These are phyloP conservation scores for Bradypodion ventrale DNA, from an alignment of 2,797 vertebrate genomes.

Conservation along the genomic window DNA sequence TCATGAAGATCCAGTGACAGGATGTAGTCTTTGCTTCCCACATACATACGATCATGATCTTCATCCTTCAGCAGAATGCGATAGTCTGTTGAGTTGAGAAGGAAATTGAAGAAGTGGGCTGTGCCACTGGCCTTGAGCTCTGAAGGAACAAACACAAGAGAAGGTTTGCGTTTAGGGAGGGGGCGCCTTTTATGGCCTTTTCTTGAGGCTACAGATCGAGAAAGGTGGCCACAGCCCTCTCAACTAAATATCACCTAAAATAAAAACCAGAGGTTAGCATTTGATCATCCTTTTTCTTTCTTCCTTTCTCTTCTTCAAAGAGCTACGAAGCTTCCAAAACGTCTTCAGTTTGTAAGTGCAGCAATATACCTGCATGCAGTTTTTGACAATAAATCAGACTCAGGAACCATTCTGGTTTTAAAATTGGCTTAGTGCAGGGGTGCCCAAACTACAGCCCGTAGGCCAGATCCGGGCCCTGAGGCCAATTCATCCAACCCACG, in stretches of 20 bases:
- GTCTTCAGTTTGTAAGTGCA: neutral
- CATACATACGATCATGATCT: conserved; percentile 99
- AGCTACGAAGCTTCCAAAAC: neutral
- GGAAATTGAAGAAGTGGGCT: conserved; percentile 95
- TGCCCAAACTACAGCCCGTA: too few species aligned
- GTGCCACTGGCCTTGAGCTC: conserved; percentile 94
- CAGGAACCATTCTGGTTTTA: neutral
- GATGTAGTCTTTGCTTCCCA: conserved; percentile 98
- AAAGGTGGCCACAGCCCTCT: too few species aligned
- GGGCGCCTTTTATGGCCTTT: neutral
- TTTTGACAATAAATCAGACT: neutral
- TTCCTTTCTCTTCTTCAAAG: too few species aligned
- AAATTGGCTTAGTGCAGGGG: too few species aligned
- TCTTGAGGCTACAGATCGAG: neutral
- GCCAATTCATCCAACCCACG: too few species aligned
- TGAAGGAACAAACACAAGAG: conserved; percentile 58
- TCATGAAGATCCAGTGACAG: conserved; percentile 97
- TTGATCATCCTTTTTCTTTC: too few species aligned
- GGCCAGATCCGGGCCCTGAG: too few species aligned
- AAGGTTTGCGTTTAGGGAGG: neutral
- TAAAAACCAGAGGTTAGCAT: too few species aligned
- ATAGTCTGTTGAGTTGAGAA: conserved; percentile 97
- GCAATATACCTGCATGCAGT: neutral
- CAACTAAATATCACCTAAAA: too few species aligned
- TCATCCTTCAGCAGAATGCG: conserved; percentile 97